phyloP scores from a whole-genome alignment of 2,113 vertebrate genomes.

The Phalacrocorax pelagicus region DNA sequence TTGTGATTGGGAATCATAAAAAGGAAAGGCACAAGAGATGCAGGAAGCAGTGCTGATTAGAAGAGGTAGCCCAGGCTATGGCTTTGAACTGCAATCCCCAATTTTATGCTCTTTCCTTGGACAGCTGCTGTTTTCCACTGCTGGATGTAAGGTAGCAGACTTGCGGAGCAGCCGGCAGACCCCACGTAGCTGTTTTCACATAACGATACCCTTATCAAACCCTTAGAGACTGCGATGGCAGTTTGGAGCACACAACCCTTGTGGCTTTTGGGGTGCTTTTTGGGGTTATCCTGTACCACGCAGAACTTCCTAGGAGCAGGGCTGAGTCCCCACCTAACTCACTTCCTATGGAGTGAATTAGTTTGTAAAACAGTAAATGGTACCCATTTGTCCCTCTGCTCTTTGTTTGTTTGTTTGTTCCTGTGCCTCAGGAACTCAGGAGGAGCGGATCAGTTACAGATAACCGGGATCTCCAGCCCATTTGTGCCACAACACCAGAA shows the following conservation, averaged over 20 bases:
- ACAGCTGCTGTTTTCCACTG: neutral
- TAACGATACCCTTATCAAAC: neutral
- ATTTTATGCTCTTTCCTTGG: neutral
- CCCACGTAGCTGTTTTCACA: rapidly evolving
- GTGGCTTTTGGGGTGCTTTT: neutral
- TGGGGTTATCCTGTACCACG: rapidly evolving
- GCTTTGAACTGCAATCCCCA: neutral
- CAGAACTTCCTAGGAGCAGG: neutral
- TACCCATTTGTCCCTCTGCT: neutral
- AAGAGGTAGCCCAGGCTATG: neutral
- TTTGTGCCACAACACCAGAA: neutral
- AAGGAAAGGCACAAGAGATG: neutral
- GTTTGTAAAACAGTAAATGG: too few species aligned
- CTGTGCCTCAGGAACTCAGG: neutral
- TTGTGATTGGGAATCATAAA: neutral
- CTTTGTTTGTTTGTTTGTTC: neutral
- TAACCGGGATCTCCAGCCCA: neutral
- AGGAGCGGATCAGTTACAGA: slow-evolving; percentile 12
- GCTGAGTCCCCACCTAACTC: neutral
- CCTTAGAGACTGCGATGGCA: neutral
- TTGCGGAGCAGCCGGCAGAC: neutral
- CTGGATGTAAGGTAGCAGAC: rapidly evolving
- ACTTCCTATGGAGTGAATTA: rapidly evolving
- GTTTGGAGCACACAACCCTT: neutral
- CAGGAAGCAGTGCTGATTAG: neutral